These are phyloP conservation scores for Drosophila teissieri DNA, from an alignment of 1,140 invertebrate genomes.

Conservation along the genomic window DNA sequence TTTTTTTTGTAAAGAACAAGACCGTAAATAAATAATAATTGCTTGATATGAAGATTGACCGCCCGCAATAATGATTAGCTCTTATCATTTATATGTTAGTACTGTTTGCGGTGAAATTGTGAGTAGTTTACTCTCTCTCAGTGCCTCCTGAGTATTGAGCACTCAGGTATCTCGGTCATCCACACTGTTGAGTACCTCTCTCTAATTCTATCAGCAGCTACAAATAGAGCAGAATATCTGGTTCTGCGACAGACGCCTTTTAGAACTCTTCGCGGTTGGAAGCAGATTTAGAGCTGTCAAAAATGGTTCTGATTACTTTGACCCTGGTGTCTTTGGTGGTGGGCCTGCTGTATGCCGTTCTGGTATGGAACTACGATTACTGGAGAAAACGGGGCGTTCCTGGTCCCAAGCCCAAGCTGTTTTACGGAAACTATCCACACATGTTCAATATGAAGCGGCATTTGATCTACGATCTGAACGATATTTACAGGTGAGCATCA, in stretches of 20 bases:
- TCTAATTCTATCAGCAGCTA: neutral
- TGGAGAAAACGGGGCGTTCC: conserved; percentile 77
- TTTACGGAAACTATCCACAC: conserved; percentile 74
- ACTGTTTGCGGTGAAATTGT: neutral
- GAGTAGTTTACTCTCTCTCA: conserved; percentile 14
- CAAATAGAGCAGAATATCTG: conserved; percentile 18
- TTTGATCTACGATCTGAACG: conserved; percentile 54
- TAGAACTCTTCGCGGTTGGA: conserved; percentile 6
- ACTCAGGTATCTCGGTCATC: conserved; percentile 3
- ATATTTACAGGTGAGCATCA: conserved; percentile 61
- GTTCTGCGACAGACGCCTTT: conserved; percentile 2
- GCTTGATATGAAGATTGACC: conserved; percentile 13
- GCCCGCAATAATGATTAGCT: conserved; percentile 21
- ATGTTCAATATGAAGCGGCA: conserved; percentile 58
- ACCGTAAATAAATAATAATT: conserved; percentile 24
- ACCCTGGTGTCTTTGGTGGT: conserved; percentile 22
- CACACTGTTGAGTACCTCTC: neutral
- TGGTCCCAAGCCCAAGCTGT: conserved; percentile 61
- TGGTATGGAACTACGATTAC: conserved; percentile 79
- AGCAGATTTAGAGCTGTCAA: neutral
- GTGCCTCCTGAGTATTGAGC: neutral
- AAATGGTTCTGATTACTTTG: conserved; percentile 56
- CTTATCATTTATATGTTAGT: conserved; percentile 12
- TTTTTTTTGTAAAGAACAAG: neutral
- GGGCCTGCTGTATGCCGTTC: conserved; percentile 66